These are phyloP conservation scores for Oenanthe melanoleuca DNA, from an alignment of 2,113 vertebrate species.

Conservation along the genomic window DNA sequence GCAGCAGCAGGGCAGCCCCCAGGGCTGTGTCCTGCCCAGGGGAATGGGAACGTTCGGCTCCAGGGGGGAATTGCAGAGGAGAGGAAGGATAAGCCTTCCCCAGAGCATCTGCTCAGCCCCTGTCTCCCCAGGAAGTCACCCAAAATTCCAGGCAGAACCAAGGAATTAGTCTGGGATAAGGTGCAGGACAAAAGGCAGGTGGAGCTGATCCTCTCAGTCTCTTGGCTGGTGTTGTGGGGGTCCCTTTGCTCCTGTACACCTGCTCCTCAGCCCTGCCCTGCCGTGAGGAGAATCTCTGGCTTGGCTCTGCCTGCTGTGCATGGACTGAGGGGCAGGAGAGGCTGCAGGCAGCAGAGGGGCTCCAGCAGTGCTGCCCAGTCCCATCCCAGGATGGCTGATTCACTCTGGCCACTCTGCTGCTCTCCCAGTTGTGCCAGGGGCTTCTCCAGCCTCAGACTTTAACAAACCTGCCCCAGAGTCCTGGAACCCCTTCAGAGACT, in stretches of 20 bases:
- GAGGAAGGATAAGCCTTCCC: background rate
- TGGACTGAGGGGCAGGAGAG: background rate
- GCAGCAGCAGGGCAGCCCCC: background rate
- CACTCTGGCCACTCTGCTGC: background rate
- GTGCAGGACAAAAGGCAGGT: background rate
- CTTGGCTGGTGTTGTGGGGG: background rate
- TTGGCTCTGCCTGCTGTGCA: background rate
- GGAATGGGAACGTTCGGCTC: accelerated
- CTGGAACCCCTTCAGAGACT: background rate
- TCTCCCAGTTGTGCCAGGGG: background rate
- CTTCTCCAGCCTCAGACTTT: background rate
- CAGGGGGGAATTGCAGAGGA: background rate
- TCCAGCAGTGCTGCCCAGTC: background rate
- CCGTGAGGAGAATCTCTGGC: accelerated
- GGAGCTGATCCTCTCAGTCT: background rate
- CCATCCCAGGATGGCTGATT: background rate
- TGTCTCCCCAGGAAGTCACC: accelerated
- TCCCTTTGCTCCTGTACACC: background rate
- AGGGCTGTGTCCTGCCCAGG: background rate
- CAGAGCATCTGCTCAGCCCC: background rate
- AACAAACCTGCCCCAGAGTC: background rate
- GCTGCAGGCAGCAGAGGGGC: background rate
- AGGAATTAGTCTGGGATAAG: background rate
- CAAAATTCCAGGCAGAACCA: background rate
- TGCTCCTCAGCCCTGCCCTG: background rate